Percentiles rank a stretch among this genome's conserved stretches.
Conservation (phyloP, 2,797 vertebrate species). For the Sebastes reedi region DNA sequence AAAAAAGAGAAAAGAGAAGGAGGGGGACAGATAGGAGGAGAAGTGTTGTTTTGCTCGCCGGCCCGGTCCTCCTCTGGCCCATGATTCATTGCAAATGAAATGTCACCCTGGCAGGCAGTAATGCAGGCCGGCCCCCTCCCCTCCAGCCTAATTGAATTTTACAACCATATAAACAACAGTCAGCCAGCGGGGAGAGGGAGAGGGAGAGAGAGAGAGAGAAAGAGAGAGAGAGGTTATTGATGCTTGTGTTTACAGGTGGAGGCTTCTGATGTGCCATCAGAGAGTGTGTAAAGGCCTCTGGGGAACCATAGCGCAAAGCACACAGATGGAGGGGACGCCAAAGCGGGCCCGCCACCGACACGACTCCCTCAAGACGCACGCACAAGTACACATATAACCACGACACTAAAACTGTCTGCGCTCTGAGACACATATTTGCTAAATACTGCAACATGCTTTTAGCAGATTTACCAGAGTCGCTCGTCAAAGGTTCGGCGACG, state of each 20-base stretch:
- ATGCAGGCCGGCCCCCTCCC: conserved; percentile 70
- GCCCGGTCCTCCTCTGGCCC: conserved; percentile 65
- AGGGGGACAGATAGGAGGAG: conserved; percentile 39
- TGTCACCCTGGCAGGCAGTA: conserved; percentile 82
- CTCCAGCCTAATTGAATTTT: conserved; percentile 82
- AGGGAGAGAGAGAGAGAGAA: conserved; percentile 11
- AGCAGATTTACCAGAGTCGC: not conserved
- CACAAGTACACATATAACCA: conserved; percentile 22
- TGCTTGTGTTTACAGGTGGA: conserved; percentile 75
- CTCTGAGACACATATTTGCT: conserved; percentile 7
- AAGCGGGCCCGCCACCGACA: conserved; percentile 34
- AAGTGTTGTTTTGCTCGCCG: conserved; percentile 56
- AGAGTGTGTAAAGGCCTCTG: conserved; percentile 55
- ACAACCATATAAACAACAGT: conserved; percentile 82
- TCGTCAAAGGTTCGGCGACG: not conserved
- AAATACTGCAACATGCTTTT: conserved; percentile 12
- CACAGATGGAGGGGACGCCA: conserved; percentile 63
- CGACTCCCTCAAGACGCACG: conserved; percentile 38
- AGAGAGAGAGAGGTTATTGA: conserved; percentile 56
- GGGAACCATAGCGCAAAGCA: conserved; percentile 62
- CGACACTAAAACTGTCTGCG: conserved; percentile 21
- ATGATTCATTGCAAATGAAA: conserved; percentile 86
- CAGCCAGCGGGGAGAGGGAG: conserved; percentile 36
- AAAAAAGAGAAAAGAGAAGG: not conserved
- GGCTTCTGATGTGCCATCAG: conserved; percentile 70